phyloP scores from a whole-genome alignment of 92 coral and sea anemone species.

The Epizoanthus illoricatus region DNA sequence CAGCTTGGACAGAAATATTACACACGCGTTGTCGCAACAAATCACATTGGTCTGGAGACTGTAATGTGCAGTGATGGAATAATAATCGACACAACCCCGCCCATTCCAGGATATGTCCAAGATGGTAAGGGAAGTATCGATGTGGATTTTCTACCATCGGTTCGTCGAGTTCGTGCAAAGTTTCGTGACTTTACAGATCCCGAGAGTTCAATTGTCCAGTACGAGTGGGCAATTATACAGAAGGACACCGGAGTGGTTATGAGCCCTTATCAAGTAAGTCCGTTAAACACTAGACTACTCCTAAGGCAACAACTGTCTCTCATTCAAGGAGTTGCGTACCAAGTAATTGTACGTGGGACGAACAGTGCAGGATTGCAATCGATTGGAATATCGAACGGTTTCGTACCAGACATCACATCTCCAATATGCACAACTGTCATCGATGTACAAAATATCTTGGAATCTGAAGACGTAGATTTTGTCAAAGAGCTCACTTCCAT shows the following conservation, averaged over 20 bases:
- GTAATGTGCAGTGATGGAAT: constrained; percentile 93
- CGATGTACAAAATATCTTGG: constrained; percentile 64
- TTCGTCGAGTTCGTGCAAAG: constrained; percentile 74
- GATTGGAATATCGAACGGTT: constrained; percentile 67
- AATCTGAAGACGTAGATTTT: constrained; percentile 73
- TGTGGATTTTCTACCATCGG: constrained; percentile 64
- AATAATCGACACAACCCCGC: constrained; percentile 84
- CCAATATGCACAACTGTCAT: constrained; percentile 65
- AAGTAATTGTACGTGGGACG: constrained; percentile 74
- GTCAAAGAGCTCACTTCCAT: constrained; percentile 66
- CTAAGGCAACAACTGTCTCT: constrained; percentile 78
- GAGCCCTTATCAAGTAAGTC: constrained; percentile 63
- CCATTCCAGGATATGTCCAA: constrained; percentile 61
- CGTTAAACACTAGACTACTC: constrained; percentile 76
- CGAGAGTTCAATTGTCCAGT: constrained; percentile 85
- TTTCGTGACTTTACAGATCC: constrained; percentile 68
- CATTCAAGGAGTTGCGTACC: constrained; percentile 61
- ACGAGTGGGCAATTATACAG: constrained; percentile 76
- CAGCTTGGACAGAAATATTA: constrained; percentile 73
- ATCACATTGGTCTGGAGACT: constrained; percentile 75
- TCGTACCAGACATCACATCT: constrained; percentile 70
- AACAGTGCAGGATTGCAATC: constrained; percentile 84
- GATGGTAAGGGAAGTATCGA: constrained; percentile 71
- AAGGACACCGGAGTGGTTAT: constrained; percentile 51
- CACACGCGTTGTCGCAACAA: constrained; percentile 74